These are phyloP conservation scores for Mesocricetus auratus DNA, from an alignment of 2,113 vertebrate genomes.

Conservation along the genomic window DNA sequence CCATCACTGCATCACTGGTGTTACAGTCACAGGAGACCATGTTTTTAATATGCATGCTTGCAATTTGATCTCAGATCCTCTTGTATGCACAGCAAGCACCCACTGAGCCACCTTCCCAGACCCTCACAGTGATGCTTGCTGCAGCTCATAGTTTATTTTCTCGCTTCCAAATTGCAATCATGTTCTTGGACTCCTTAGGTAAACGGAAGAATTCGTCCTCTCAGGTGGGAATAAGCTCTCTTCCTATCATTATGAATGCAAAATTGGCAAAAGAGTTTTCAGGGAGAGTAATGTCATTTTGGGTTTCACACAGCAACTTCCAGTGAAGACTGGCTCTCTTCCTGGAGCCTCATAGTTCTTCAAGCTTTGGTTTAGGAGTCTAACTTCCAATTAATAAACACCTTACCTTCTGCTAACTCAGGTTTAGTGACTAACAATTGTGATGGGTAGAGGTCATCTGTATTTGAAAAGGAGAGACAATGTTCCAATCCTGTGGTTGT, in stretches of 20 bases:
- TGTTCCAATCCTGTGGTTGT: background rate
- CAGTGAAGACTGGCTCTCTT: constrained; percentile 17
- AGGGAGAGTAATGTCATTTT: constrained; percentile 19
- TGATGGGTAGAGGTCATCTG: constrained; percentile 47
- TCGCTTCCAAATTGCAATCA: background rate
- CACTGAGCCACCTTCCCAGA: background rate
- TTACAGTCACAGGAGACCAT: background rate
- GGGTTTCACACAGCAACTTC: constrained; percentile 36
- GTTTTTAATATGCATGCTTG: background rate
- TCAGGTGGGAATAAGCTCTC: background rate
- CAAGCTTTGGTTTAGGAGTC: constrained; percentile 64
- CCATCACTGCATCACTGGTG: background rate
- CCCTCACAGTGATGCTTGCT: no score
- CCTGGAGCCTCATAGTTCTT: constrained; percentile 32
- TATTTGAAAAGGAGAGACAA: background rate
- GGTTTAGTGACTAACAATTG: constrained; percentile 54
- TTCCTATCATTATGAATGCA: constrained; percentile 2
- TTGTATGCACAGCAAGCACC: background rate
- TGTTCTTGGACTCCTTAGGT: background rate
- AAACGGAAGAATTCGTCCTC: background rate
- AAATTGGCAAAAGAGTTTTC: constrained; percentile 39
- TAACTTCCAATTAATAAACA: constrained; percentile 58
- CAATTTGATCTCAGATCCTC: background rate
- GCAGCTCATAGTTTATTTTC: background rate
- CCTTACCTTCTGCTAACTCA: constrained; percentile 34